Evolutionary conservation across 2,113 vertebrate species (phyloP), one percentile per base, ranked within the genome.

Genomic region (Lophotis ruficrista): DNA sequence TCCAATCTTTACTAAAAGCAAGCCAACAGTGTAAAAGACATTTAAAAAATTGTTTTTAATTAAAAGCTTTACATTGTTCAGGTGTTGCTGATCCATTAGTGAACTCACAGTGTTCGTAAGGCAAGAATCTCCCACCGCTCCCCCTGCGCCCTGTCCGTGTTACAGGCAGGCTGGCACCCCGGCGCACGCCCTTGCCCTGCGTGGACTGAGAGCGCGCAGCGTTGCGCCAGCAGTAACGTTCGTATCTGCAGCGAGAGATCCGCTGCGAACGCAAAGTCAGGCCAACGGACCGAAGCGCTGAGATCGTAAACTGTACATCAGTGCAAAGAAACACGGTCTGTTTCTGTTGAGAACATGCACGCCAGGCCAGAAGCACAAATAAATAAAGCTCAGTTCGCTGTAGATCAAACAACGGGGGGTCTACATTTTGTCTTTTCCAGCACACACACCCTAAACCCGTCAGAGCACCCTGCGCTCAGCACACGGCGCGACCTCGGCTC

Each of bases 51-150:
- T 22, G 17, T 3, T 82, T 96, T 96, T 96, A 96, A 96, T 96
- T 7, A 89, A 95, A 94, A 92, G 86, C 77, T 87, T 81, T 45
- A 18, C 20, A 56, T 48, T 83, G 78, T 37, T 12, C 81, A 78
- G 77, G 56, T 37, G 92, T 33, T 80, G 76, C 50, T 51, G 78
- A 53, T 54, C 28, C 25, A 2, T 33, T 3, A 27, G 58, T 31
- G 72, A 77, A 45, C 57, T 95, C 96, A 92, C 79, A 89, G 95
- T 91, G 95, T 83, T 89, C 5, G 2, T 51, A 88, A 83, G 79
- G 94, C 76, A 70, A 25, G 41, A 27, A 7, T 14, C 37, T 75
- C 30, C n/a, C 58, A 0, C 22, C 41, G 66, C 60, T 23, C 31
- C 68, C 37, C 56, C 88, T 10, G 57, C 45, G 17, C 61, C 48